Base-by-base conservation (phyloP, 2,888 invertebrate species). In the Leptopilina syphax region DNA sequence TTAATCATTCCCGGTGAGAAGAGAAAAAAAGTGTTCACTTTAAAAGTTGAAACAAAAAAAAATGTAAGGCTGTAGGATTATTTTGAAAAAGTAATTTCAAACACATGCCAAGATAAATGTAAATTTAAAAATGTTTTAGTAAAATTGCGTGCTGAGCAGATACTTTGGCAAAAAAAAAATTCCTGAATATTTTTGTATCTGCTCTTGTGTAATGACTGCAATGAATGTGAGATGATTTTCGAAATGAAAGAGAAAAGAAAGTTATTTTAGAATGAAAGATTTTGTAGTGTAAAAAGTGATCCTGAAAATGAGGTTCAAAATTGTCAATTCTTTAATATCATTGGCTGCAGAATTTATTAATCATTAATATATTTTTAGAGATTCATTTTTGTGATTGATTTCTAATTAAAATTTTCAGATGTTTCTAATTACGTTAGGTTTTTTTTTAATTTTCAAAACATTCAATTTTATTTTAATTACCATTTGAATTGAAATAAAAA, bases 141-240 rank as follows among this genome's bases (percentile, higher is more conserved):
- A 7, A 34, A 60, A 70, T 70, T 70, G 70, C 24, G 50, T 50
- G 54, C 24, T 68, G 12, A 70, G 50, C 54, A 24, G 70, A 70
- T 50, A 3, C 34, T 3, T 34, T 34, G 34, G 34, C 34, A 34
- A 34, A 34, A 34, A 34, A 34, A 12, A 70, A 70, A 70, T 24
- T 70, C 54, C 27, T n/a, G 3, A 27, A 70, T 47, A 27, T 70
- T 70, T 70, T 54, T 12, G 7, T 18, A 70, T 50, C 70, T 54
- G 70, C 54, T 27, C 12, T 34, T 70, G 34, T 70, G 24, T 70
- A 70, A 54, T 70, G 27, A 27, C 12, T 18, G n/a, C 9, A 47
- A 67, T 41, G 66, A 67, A 41, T 67, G 66, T 24, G 50, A 70
- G 50, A 70, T 13, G 4, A 70, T 54, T 50, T 57, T 57, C 57